phyloP scores from a whole-genome alignment of 2,113 vertebrate species.

The Notechis scutatus region DNA sequence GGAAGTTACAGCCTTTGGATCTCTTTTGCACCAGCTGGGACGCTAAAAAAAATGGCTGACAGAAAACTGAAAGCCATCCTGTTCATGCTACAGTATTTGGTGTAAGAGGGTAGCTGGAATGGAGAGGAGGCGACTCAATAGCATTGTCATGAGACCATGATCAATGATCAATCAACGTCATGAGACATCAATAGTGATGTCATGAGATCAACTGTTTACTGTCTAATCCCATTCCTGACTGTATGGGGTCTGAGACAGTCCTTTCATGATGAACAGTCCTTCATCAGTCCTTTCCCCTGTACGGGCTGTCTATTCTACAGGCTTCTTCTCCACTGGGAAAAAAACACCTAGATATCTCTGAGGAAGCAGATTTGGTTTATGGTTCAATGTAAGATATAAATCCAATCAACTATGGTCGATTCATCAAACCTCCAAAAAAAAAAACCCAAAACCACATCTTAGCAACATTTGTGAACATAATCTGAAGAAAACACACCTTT shows the following conservation, averaged over 20 bases:
- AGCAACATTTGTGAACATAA: not conserved
- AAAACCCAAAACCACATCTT: not conserved
- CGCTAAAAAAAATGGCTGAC: not conserved
- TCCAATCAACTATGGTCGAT: not conserved
- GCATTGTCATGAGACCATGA: not conserved
- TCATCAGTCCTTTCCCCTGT: not conserved
- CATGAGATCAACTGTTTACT: not conserved
- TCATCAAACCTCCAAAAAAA: not conserved
- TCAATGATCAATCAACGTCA: not conserved
- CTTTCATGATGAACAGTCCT: too few relatives aligned
- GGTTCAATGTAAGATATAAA: not conserved
- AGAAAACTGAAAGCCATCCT: not conserved
- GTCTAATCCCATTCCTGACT: not conserved
- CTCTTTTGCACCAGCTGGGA: not conserved
- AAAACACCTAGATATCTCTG: not conserved
- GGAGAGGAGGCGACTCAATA: not conserved
- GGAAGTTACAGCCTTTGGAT: not conserved
- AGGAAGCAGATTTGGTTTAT: not conserved
- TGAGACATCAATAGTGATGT: not conserved
- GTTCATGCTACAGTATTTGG: not conserved
- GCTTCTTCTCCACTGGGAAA: not conserved
- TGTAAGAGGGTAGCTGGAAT: not conserved
- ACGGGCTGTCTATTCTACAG: not conserved
- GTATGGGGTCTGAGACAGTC: not conserved
- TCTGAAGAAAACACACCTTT: not conserved